These are phyloP conservation scores for Saguinus imperator DNA, from an alignment of 2,113 vertebrate species.

Conservation along the genomic window DNA sequence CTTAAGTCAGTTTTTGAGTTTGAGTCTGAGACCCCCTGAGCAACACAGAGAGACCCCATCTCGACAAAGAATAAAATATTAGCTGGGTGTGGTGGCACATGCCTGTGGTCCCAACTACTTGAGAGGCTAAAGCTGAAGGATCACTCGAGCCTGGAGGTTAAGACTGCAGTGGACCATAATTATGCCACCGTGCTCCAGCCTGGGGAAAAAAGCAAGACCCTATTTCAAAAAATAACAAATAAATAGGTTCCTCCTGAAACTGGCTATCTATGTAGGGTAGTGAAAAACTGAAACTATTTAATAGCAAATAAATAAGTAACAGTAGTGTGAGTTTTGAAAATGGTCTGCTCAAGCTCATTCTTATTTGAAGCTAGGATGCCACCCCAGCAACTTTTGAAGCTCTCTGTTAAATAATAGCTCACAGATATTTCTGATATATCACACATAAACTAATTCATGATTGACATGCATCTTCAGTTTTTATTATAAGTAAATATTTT, in stretches of 20 bases:
- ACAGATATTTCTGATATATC: background rate
- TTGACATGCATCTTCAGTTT: background rate
- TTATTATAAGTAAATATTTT: background rate
- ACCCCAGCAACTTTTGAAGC: background rate
- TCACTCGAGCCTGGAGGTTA: no score
- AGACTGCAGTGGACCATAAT: no score
- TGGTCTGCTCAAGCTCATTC: background rate
- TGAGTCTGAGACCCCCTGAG: no score
- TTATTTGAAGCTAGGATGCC: background rate
- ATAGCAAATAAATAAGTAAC: slow-evolving; percentile 23
- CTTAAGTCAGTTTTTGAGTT: no score
- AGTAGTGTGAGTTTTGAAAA: slow-evolving; percentile 14
- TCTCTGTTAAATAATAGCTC: background rate
- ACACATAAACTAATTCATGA: background rate
- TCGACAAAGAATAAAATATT: no score
- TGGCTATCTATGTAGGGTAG: background rate
- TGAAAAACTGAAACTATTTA: slow-evolving; percentile 19
- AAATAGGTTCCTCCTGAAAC: background rate
- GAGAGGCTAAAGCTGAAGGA: no score
- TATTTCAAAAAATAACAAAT: no score
- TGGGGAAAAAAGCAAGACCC: no score
- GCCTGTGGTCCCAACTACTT: no score
- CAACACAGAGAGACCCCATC: no score
- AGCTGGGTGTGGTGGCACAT: no score
- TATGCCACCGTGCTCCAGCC: no score